Evolutionary conservation across 2,888 invertebrate species (phyloP), one percentile per base, ranked within the genome.

Genomic region (Lepidocyrtoides sp.): DNA sequence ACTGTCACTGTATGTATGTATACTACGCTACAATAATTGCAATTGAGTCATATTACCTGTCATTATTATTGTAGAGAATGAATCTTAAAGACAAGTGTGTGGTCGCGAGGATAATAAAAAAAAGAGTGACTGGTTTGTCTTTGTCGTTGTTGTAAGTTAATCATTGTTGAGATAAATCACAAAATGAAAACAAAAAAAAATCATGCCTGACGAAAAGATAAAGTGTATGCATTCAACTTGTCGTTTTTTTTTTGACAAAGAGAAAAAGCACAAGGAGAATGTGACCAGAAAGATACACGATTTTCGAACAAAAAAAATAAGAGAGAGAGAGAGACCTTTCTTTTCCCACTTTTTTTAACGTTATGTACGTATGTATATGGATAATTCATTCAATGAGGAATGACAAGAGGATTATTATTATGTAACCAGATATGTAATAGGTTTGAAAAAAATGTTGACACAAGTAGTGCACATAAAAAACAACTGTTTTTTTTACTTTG

Each of bases 111-210:
- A n/a, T n/a, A n/a, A n/a, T 29, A 82, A 23, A 17, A 63, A 69
- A 41, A 83, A 51, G 69, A 81, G 79, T 69, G 81, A 88, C 63
- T 88, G 77, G 57, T 41, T 51, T 32, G 32, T 44, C 14, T 36
- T 60, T 17, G 41, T 75, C 29, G 54, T 36, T n/a, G 48, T 48
- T n/a, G 48, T 48, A 48, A 26, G 26, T 60, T 44, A 48, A 66
- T 85, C 36, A 81, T 60, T 20, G 17, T 54, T 57, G 69, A 60
- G 87, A 88, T 88, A 88, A 88, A 88, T 88, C 69, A 88, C 81
- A 87, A 23, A 48, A 26, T 29, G 75, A 85, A 54, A 83, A 84
- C 41, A 29, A 79, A 14, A 63, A n/a, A 29, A 66, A 66, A 72
- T 72, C 69, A 41, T 41, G 69, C 20, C 26, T 72, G 20, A 72